A percentile compares a stretch with the other conserved stretches of the same genome.
phyloP scores from a whole-genome alignment of 2,113 vertebrate genomes.

The Solea solea region DNA sequence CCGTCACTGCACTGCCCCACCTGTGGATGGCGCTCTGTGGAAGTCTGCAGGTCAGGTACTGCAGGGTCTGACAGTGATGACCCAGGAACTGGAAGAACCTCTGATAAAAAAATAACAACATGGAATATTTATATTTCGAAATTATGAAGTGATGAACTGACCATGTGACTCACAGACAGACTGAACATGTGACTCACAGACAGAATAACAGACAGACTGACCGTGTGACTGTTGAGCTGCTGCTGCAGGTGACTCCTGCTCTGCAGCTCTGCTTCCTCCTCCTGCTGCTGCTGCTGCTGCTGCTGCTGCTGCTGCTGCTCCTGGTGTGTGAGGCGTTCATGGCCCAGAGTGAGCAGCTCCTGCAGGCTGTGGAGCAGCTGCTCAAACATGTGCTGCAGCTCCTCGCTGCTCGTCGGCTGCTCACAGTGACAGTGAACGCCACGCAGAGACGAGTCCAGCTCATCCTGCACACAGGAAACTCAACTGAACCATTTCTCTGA shows the following conservation, averaged over 20 bases:
- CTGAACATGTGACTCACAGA: neutral
- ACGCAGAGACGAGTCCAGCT: slow-evolving; percentile 78
- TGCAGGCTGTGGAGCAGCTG: slow-evolving; percentile 77
- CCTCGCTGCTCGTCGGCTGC: slow-evolving; percentile 69
- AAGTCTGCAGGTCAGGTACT: slow-evolving; percentile 72
- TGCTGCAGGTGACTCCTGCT: slow-evolving; percentile 77
- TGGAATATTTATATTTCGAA: too few species aligned
- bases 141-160: too few species aligned
- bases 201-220: slow-evolving; percentile 45
- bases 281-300: slow-evolving; percentile 13
- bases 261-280: slow-evolving; percentile 55
- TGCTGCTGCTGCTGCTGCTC: slow-evolving; percentile 24
- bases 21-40: slow-evolving; percentile 69
- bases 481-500: neutral
- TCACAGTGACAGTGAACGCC: slow-evolving; percentile 69
- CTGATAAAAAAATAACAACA: slow-evolving; percentile 61
- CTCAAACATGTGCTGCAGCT: slow-evolving; percentile 78
- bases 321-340: slow-evolving; percentile 72
- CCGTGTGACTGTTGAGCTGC: slow-evolving; percentile 83
- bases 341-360: slow-evolving; percentile 80
- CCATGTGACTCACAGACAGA: neutral
- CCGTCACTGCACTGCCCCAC: slow-evolving; percentile 69
- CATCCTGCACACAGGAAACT: slow-evolving; percentile 68
- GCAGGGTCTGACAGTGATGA: slow-evolving; percentile 72
- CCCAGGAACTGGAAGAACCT: slow-evolving; percentile 84